phyloP scores from a whole-genome alignment of 1,140 invertebrate genomes.

The Monochamus saltuarius region DNA sequence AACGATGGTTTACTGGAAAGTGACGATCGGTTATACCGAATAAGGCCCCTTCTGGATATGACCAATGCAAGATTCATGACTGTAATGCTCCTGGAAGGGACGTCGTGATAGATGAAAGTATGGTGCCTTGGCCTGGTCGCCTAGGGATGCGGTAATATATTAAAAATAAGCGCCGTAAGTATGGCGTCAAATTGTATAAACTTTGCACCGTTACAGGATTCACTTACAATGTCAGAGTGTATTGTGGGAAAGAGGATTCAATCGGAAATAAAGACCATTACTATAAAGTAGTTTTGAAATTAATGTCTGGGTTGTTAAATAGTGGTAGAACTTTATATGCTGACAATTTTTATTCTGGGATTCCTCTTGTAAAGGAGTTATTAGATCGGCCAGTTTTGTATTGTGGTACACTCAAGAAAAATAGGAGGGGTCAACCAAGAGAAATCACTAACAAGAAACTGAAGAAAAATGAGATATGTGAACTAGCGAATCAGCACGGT shows the following conservation, averaged over 20 bases:
- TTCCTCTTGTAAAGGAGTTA: slow-evolving; percentile 14
- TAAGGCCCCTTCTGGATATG: neutral
- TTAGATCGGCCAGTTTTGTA: neutral
- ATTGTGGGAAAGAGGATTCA: slow-evolving; percentile 5
- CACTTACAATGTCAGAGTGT: slow-evolving; percentile 7
- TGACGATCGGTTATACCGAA: slow-evolving; percentile 6
- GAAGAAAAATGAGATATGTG: neutral
- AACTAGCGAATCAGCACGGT: neutral
- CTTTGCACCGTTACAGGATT: slow-evolving; percentile 3
- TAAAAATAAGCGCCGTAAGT: slow-evolving; percentile 9
- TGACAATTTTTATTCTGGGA: slow-evolving; percentile 13
- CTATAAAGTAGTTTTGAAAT: slow-evolving; percentile 4
- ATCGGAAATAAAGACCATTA: neutral
- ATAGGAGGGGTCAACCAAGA: neutral
- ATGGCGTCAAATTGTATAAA: slow-evolving; percentile 17
- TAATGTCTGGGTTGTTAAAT: slow-evolving; percentile 3
- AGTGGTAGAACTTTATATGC: slow-evolving; percentile 2
- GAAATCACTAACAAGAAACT: neutral
- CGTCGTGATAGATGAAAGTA: slow-evolving; percentile 3
- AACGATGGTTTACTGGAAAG: neutral
- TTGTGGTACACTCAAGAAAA: slow-evolving; percentile 3
- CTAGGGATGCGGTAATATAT: slow-evolving; percentile 5
- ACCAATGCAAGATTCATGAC: neutral
- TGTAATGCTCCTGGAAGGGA: neutral
- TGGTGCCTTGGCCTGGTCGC: slow-evolving; percentile 3